Base-by-base conservation (phyloP, 2,113 vertebrate species). In the Cyanoderma ruficeps region DNA sequence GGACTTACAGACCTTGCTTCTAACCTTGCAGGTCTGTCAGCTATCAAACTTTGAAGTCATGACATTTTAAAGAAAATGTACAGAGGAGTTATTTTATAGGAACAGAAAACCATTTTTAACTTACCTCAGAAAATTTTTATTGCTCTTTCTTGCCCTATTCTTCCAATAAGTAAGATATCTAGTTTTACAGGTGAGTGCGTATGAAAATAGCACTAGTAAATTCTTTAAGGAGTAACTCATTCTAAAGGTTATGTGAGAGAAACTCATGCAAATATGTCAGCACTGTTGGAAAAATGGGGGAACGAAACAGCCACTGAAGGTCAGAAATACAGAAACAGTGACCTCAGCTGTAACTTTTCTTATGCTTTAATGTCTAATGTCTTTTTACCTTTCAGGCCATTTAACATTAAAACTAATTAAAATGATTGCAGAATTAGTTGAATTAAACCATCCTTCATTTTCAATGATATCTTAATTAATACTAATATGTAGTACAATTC, bases 41-140 rank as follows among this genome's bases (percentile, higher is more conserved):
- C 79, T 81, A 94, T 90, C 78, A 88, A 53, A 93, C 85, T 81
- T 53, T 90, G 86, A 94, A 95, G 95, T 82, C 50, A 92, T 95
- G 89, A 93, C 82, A 94, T 96, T 97, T 94, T 56, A 91, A 94
- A 91, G 75, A 78, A 96, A 87, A 90, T 49, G 13, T 90, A 76
- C 1, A 2, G 14, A 87, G 42, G 46, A 89, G 46, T 35, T 87
- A 78, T 87, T 93, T 95, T 80, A 91, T 50, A 80, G 75, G 39
- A 87, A 55, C 50, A 85, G 52, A 61, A 89, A 70, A n/a, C 6
- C 42, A 71, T 82, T 95, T 82, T 55, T 65, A 75, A 59, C 42
- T 55, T 82, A 70, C 31, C 55, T 92, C 42, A 57, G 23, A 52
- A 89, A 79, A 28, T 35, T 80, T 90, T 75, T 88, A 93, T 79